These are phyloP conservation scores for Pelochelys cantorii DNA, from an alignment of 2,797 vertebrate species.

Conservation along the genomic window DNA sequence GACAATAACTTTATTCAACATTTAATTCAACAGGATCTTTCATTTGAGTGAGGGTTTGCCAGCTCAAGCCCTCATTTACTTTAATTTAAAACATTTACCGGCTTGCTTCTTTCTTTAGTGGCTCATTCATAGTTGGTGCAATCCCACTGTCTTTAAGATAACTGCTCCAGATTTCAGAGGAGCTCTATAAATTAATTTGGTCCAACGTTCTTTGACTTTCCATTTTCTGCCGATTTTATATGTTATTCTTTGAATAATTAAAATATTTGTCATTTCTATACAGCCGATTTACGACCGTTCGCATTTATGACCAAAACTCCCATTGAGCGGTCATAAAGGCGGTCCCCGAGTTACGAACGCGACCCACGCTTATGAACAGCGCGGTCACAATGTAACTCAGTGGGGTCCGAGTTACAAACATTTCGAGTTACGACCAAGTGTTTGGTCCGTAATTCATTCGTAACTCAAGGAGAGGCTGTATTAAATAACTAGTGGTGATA, in stretches of 20 bases:
- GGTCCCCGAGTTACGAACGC: too few relatives aligned
- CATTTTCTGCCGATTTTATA: conserved; percentile 43
- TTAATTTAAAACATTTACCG: not conserved
- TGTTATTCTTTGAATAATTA: conserved; percentile 54
- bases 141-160: conserved; percentile 16
- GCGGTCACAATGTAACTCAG: too few relatives aligned
- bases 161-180: not conserved
- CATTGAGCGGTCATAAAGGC: too few relatives aligned
- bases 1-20: not conserved
- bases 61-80: not conserved
- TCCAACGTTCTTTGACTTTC: conserved; percentile 26
- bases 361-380: too few relatives aligned
- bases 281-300: not conserved
- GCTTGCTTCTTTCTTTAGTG: conserved; percentile 3
- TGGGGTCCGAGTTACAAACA: too few relatives aligned
- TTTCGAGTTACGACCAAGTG: too few relatives aligned
- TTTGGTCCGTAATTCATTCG: too few relatives aligned
- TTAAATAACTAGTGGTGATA: conserved; percentile 32
- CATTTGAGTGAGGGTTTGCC: not conserved
- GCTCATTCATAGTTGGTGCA: not conserved
- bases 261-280: conserved; percentile 6
- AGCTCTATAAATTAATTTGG: not conserved
- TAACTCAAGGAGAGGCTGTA: too few relatives aligned
- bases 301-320: too few relatives aligned
- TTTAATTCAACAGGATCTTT: not conserved